Conservation (phyloP, 2,113 vertebrate species). For the Crotalus viridis region DNA sequence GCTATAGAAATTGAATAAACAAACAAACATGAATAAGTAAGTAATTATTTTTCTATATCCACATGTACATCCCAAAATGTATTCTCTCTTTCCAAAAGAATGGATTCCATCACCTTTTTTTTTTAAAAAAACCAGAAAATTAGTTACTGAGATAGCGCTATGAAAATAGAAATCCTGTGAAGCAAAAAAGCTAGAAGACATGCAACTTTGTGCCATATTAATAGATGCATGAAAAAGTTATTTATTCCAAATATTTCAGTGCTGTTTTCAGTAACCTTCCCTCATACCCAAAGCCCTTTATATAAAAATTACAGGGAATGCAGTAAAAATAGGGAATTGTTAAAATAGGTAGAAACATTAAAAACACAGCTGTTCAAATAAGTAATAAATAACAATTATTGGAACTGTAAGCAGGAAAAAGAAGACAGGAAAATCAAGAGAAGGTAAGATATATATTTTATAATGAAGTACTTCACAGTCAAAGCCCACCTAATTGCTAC, state of each 20-base stretch:
- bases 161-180: background rate
- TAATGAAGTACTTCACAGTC: background rate
- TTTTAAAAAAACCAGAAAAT: background rate
- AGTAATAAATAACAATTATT: background rate
- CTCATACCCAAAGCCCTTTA: background rate
- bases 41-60: background rate
- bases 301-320: background rate
- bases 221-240: background rate
- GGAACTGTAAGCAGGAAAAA: background rate
- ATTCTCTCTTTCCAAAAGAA: background rate
- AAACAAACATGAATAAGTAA: background rate
- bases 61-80: background rate
- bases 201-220: background rate
- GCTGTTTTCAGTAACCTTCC: background rate
- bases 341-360: background rate
- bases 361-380: background rate
- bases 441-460: background rate
- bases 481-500: background rate
- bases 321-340: background rate
- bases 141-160: too few relatives aligned
- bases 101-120: background rate
- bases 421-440: background rate
- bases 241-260: background rate
- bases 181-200: background rate
- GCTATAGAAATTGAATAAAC: background rate